Evolutionary conservation across 2,797 vertebrate species (phyloP), one percentile per base, ranked within the genome.

Genomic region (Enteromius viviparus): DNA sequence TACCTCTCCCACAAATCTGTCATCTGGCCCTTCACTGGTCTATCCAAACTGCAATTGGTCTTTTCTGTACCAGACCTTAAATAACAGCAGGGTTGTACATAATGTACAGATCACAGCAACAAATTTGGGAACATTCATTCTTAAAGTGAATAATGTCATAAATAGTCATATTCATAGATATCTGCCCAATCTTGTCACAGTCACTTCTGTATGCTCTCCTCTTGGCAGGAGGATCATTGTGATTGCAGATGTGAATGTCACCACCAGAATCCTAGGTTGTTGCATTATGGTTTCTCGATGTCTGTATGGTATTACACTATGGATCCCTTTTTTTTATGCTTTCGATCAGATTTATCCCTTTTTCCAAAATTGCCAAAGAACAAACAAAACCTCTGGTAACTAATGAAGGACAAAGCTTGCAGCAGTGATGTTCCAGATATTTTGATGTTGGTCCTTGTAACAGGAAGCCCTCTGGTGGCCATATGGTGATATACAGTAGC

Each of bases 391-490:
- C 26, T 65, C 42, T 77, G 55, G 15, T 75, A 3, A 40, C 29
- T 51, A 32, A 40, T 58, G 37, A 40, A 58, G 32, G 53, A 29
- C 8, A 76, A 76, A 45, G 9, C 23, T 9, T 4, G 58, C 58
- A 62, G 5, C 15, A 7, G 17, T 47, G 40, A 64, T 4, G 74
- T 49, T 29, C 6, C 26, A 29, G 45, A 19, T 78, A 47, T 62
- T 21, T 75, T 11, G 1, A 21, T 66, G 15, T 23, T 60, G 74
- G 51, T 78, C 26, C 42, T 12, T 17, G 29, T 83, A 21, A 77
- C 65, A 49, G 21, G 40, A 83, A 78, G 75, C 85, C 81, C 74
- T 70, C 81, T 82, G 26, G 49, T 88, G 81, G 81, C 11, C 1
- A 34, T 23, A 4, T 55, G 14, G 1, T 49, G 26, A 72, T 76